phyloP scores from a whole-genome alignment of 2,888 invertebrate species.

The Calameuta filiformis region DNA sequence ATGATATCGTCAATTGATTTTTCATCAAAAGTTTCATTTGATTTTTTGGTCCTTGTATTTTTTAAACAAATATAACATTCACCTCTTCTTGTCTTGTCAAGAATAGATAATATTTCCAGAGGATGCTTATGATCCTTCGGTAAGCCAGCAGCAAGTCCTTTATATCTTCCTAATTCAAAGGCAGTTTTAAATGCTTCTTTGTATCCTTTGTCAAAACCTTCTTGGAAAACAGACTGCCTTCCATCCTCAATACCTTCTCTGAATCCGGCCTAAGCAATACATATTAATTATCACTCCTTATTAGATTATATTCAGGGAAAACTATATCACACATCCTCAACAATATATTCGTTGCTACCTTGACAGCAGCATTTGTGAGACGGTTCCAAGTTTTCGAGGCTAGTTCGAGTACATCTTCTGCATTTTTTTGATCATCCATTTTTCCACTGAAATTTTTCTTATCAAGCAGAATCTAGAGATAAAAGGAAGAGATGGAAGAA shows the following conservation, averaged over 20 bases:
- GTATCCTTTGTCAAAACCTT: constrained; percentile 78
- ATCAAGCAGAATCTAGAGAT: background rate
- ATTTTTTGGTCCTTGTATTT: constrained; percentile 10
- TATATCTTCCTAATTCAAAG: constrained; percentile 69
- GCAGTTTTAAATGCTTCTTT: constrained; percentile 74
- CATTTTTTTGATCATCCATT: constrained; percentile 34
- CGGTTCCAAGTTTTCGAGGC: constrained; percentile 54
- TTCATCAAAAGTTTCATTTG: constrained; percentile 18
- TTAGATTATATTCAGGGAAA: background rate
- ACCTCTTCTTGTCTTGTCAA: constrained; percentile 50
- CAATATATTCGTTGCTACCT: constrained; percentile 33
- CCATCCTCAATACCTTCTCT: constrained; percentile 78
- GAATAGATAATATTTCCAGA: constrained; percentile 38
- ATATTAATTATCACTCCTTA: background rate
- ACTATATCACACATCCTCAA: background rate
- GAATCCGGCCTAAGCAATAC: constrained; percentile 71
- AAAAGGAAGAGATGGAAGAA: background rate
- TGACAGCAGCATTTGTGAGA: constrained; percentile 41
- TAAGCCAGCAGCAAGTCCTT: constrained; percentile 54
- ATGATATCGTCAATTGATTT: constrained; percentile 44
- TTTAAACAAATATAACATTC: constrained; percentile 50
- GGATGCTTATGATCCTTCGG: constrained; percentile 40
- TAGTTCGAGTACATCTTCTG: constrained; percentile 46
- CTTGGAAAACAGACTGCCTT: constrained; percentile 73
- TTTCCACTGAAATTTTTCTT: constrained; percentile 10